Percentiles rank a stretch among this genome's conserved stretches.
phyloP scores from a whole-genome alignment of 2,888 invertebrate genomes.

The Congeria kusceri region DNA sequence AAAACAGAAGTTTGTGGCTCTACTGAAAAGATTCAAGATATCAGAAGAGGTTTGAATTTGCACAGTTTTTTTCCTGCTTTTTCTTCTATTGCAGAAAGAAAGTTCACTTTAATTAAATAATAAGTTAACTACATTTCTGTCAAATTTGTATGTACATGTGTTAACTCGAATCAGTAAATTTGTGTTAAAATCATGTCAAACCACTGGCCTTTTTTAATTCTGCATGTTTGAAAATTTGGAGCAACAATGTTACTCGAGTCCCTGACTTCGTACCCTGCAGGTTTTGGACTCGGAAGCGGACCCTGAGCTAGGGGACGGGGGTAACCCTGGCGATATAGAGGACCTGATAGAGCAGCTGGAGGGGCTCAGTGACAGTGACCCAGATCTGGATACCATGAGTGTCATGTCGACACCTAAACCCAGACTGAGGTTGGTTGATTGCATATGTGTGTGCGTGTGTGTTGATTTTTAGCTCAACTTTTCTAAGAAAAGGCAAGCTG shows the following conservation, averaged over 20 bases:
- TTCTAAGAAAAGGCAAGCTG: too few relatives aligned
- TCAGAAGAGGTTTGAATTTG: slow-evolving; percentile 89
- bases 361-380: slow-evolving; percentile 97
- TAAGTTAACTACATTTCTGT: too few relatives aligned
- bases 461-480: background rate
- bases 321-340: slow-evolving; percentile 87
- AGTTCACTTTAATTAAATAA: too few relatives aligned
- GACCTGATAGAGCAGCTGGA: slow-evolving; percentile 97
- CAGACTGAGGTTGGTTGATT: slow-evolving; percentile 88
- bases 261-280: slow-evolving; percentile 57
- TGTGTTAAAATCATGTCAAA: too few relatives aligned
- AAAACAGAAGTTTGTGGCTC: slow-evolving; percentile 98
- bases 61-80: too few relatives aligned
- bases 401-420: slow-evolving; percentile 99
- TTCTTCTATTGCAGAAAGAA: too few relatives aligned
- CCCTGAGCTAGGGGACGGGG: slow-evolving; percentile 80
- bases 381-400: slow-evolving; percentile 96
- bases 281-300: slow-evolving; percentile 83
- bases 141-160: too few relatives aligned
- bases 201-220: too few relatives aligned
- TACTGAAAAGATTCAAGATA: slow-evolving; percentile 94
- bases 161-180: too few relatives aligned
- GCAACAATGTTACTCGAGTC: too few relatives aligned
- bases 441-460: background rate
- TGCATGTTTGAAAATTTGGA: too few relatives aligned